These are phyloP conservation scores for Vimba vimba DNA, from an alignment of 2,113 vertebrate genomes.

Conservation along the genomic window DNA sequence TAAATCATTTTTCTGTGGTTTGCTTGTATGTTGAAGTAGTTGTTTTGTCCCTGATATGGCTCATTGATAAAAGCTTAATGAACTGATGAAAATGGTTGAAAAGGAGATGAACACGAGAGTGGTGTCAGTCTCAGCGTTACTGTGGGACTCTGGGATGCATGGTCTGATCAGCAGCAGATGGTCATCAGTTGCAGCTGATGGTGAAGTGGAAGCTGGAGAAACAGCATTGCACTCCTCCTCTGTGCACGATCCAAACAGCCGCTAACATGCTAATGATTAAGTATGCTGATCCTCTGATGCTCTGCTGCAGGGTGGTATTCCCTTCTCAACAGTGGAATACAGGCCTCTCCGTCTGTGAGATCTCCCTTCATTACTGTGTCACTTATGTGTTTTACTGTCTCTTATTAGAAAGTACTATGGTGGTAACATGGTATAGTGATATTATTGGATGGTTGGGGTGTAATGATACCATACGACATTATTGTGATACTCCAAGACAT, in stretches of 20 bases:
- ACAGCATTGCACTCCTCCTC: conserved; percentile 45
- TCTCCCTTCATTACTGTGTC: neutral
- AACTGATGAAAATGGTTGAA: neutral
- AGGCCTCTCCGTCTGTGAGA: conserved; percentile 71
- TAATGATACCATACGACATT: too few species aligned
- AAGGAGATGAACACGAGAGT: neutral
- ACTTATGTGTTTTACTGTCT: neutral
- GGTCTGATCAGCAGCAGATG: conserved; percentile 66
- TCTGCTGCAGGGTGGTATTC: conserved; percentile 58
- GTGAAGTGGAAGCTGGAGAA: conserved; percentile 15
- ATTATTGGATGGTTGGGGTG: neutral
- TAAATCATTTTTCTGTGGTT: neutral
- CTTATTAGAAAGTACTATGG: neutral
- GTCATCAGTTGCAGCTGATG: conserved; percentile 60
- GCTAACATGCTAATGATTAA: conserved; percentile 73
- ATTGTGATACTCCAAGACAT: too few species aligned
- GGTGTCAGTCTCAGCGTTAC: neutral
- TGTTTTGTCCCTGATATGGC: neutral
- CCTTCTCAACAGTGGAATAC: conserved; percentile 49
- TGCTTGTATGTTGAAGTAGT: neutral
- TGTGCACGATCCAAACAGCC: conserved; percentile 42
- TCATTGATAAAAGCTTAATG: neutral
- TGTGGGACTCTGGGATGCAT: conserved; percentile 54
- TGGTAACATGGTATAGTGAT: neutral
- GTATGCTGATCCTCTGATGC: conserved; percentile 61